Percentiles rank a stretch among this genome's conserved stretches.
These are phyloP conservation scores for Tinea pellionella DNA, from an alignment of 2,888 invertebrate genomes.

Conservation along the genomic window DNA sequence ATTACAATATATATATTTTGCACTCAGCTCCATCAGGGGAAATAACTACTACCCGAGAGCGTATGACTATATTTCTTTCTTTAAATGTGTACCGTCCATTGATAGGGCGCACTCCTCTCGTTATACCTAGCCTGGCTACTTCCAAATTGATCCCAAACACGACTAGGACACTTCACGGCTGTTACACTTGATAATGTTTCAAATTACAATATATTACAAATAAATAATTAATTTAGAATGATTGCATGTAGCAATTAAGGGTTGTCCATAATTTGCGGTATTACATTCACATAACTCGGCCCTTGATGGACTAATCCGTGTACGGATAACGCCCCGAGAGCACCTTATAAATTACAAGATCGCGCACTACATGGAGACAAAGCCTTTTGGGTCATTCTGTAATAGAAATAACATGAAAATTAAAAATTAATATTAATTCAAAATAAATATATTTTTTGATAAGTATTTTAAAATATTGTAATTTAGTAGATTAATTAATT, in stretches of 20 bases:
- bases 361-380: constrained; percentile 37
- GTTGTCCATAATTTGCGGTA: constrained; percentile 40
- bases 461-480: too few species aligned
- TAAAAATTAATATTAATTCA: neutral
- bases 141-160: too few species aligned
- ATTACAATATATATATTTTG: too few species aligned
- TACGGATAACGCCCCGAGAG: constrained; percentile 30
- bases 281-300: constrained; percentile 32
- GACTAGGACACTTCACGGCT: too few species aligned
- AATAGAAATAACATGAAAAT: neutral
- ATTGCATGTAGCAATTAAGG: constrained; percentile 46
- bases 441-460: constrained; percentile 31
- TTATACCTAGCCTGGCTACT: too few species aligned
- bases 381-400: constrained; percentile 32
- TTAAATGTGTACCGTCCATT: too few species aligned
- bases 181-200: too few species aligned
- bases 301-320: constrained; percentile 47
- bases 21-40: too few species aligned
- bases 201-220: neutral
- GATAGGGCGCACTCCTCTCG: too few species aligned
- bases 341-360: constrained; percentile 47
- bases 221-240: constrained; percentile 30
- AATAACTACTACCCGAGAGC: too few species aligned
- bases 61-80: too few species aligned
- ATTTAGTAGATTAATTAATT: too few species aligned